phyloP scores from a whole-genome alignment of 2,113 vertebrate species.

The Dunckerocampus dactyliophorus region DNA sequence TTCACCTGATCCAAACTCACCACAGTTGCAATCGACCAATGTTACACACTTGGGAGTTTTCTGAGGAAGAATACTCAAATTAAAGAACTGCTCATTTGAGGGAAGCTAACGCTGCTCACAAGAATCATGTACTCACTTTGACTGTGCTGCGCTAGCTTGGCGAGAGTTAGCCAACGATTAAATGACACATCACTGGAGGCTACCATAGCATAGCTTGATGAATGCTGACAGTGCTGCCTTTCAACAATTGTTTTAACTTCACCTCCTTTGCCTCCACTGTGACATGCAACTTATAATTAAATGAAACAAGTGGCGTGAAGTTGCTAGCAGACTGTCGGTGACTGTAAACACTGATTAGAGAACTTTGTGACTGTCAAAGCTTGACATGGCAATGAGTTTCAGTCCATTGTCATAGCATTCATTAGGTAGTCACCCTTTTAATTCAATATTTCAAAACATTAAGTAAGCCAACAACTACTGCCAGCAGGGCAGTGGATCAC shows the following conservation, averaged over 20 bases:
- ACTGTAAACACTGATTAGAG: not conserved
- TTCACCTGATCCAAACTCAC: too few relatives aligned
- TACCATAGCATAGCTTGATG: constrained; percentile 2
- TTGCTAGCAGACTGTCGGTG: too few relatives aligned
- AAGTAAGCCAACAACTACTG: not conserved
- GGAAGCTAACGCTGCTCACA: too few relatives aligned
- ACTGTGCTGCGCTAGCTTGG: constrained; percentile 10
- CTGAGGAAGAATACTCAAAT: too few relatives aligned
- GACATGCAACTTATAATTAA: too few relatives aligned
- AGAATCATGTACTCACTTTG: too few relatives aligned
- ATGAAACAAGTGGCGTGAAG: too few relatives aligned
- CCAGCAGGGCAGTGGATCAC: not conserved
- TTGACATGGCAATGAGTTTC: not conserved
- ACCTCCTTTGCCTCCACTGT: not conserved
- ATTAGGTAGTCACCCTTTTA: not conserved
- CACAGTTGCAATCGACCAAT: too few relatives aligned
- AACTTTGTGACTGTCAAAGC: constrained; percentile 33
- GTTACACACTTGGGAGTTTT: too few relatives aligned
- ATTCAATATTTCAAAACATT: not conserved
- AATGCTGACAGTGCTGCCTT: too few relatives aligned
- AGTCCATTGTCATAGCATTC: not conserved
- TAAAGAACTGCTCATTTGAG: too few relatives aligned
- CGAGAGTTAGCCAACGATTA: constrained; percentile 31
- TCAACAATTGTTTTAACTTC: not conserved
- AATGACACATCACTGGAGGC: constrained; percentile 46